Percentiles rank a stretch among this genome's conserved stretches.
phyloP scores from a whole-genome alignment of 2,888 invertebrate species.

The Pyrocoelia pectoralis region DNA sequence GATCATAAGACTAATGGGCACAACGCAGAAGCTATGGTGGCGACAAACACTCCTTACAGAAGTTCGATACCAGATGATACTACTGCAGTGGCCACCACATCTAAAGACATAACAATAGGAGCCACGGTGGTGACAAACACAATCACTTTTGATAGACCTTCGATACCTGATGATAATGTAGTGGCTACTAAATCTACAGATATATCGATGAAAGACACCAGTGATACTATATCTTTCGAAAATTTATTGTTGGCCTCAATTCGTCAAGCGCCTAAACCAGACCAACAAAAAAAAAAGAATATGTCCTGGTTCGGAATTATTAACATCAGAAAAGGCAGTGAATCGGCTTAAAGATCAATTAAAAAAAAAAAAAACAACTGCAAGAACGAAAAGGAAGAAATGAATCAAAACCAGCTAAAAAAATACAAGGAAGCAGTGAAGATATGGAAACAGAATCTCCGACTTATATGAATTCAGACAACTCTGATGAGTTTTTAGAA shows the following conservation, averaged over 20 bases:
- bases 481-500: not conserved
- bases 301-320: conserved; percentile 2
- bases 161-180: too few species aligned
- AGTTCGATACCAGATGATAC: conserved; percentile 15
- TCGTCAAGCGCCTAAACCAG: conserved; percentile 15
- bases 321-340: not conserved
- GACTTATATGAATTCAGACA: conserved; percentile 4
- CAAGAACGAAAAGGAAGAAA: not conserved
- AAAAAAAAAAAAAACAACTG: conserved; percentile 6
- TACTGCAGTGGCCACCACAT: conserved; percentile 2
- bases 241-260: conserved; percentile 15
- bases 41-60: conserved; percentile 11
- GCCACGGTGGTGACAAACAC: too few species aligned
- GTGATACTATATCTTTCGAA: conserved; percentile 17
- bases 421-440: not conserved
- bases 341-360: conserved; percentile 7
- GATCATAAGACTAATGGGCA: too few species aligned
- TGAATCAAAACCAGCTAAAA: not conserved
- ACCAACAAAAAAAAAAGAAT: conserved; percentile 10
- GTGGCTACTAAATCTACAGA: too few species aligned
- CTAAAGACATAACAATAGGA: not conserved
- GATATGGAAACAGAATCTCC: not conserved
- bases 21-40: conserved; percentile 13
- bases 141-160: too few species aligned
- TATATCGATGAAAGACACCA: too few species aligned